These are phyloP conservation scores for Syrphus vitripennis DNA, from an alignment of 2,888 invertebrate species.

Conservation along the genomic window DNA sequence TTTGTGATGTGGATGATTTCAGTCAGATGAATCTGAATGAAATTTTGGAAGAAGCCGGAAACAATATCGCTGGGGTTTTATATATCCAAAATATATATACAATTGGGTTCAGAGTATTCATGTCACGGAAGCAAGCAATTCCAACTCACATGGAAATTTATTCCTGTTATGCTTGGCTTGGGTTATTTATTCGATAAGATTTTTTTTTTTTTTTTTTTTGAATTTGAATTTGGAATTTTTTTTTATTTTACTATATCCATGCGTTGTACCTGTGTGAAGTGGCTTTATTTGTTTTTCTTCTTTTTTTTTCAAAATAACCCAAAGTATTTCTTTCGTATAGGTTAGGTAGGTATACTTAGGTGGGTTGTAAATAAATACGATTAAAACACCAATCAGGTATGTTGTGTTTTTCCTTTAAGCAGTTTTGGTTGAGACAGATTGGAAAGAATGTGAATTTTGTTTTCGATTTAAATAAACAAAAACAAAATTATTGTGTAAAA, in stretches of 20 bases:
- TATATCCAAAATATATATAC: not conserved
- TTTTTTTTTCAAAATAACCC: slow-evolving; percentile 5
- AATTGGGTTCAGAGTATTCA: slow-evolving; percentile 2
- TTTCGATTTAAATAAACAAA: not conserved
- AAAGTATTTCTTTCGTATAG: slow-evolving; percentile 1
- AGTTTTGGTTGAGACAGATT: not conserved
- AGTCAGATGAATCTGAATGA: not conserved
- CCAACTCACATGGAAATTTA: slow-evolving; percentile 52
- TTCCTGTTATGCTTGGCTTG: slow-evolving; percentile 41
- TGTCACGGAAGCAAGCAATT: slow-evolving; percentile 50
- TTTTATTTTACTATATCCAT: too few relatives aligned
- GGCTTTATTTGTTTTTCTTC: not conserved
- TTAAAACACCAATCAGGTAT: not conserved
- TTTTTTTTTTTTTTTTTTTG: slow-evolving; percentile 6
- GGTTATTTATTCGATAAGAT: slow-evolving; percentile 19
- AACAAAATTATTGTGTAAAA: not conserved
- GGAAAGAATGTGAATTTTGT: not conserved
- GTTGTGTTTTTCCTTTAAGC: not conserved
- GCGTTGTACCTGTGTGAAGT: too few relatives aligned
- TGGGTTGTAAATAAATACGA: not conserved
- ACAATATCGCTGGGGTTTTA: slow-evolving; percentile 20
- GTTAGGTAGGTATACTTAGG: slow-evolving; percentile 1
- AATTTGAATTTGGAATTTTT: not conserved
- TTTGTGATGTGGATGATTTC: not conserved
- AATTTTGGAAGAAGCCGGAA: not conserved